A percentile compares a stretch with the other conserved stretches of the same genome.
phyloP scores from a whole-genome alignment of 2,113 vertebrate genomes.

The Fregata magnificens region DNA sequence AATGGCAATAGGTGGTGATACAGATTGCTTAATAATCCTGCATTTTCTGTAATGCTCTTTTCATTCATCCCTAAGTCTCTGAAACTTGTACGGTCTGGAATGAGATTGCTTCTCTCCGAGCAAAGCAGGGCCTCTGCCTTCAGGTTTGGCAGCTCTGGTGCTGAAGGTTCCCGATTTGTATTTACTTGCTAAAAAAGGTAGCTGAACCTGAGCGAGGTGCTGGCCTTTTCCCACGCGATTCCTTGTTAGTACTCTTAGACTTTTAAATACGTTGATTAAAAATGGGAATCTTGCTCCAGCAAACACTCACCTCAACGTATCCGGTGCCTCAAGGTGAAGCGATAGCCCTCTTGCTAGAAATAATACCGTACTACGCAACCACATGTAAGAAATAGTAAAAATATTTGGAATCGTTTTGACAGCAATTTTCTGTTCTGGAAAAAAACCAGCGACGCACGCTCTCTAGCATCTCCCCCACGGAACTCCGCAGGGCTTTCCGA shows the following conservation, averaged over 20 bases:
- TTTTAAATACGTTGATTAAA: not conserved
- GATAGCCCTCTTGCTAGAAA: not conserved
- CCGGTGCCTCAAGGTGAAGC: accelerated
- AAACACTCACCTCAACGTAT: accelerated
- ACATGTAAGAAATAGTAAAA: not conserved
- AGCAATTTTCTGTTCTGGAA: not conserved
- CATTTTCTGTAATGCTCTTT: not conserved
- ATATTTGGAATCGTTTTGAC: not conserved
- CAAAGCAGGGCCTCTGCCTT: not conserved
- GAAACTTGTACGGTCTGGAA: not conserved
- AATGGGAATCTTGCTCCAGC: not conserved
- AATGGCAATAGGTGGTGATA: not conserved
- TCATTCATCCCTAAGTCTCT: accelerated
- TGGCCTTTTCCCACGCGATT: accelerated
- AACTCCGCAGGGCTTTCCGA: not conserved
- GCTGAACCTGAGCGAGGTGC: not conserved
- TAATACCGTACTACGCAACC: accelerated
- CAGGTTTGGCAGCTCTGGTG: not conserved
- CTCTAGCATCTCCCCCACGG: not conserved
- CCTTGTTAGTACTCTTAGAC: too few species aligned
- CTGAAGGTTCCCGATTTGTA: not conserved
- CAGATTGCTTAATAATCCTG: not conserved
- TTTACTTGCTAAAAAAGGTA: not conserved
- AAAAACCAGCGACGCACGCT: not conserved
- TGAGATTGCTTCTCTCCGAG: not conserved